Evolutionary conservation across 2,888 invertebrate species (phyloP).

Genomic region (Ariolimax columbianus): DNA sequence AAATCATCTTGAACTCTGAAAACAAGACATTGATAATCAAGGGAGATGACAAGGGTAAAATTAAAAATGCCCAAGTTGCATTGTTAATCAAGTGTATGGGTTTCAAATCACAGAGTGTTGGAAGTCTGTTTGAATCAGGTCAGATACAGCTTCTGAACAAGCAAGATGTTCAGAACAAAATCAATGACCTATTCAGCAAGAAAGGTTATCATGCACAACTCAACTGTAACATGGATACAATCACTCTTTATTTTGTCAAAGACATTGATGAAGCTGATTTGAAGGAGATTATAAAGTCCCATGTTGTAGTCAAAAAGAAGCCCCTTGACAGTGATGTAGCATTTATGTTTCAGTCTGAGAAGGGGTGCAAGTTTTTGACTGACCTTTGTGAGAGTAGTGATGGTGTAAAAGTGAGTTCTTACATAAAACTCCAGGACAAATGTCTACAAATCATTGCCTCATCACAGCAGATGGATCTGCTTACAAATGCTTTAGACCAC

Average conservation of each 20-base stretch:
- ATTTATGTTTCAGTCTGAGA: constrained; percentile 12
- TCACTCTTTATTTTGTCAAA: constrained; percentile 17
- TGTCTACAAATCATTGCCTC: constrained; percentile 3
- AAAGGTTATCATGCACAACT: background rate
- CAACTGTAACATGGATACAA: background rate
- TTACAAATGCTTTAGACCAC: background rate
- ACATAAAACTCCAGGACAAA: background rate
- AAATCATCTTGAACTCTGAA: constrained; percentile 20
- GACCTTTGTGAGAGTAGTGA: constrained; percentile 11
- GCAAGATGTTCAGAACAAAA: constrained; percentile 23
- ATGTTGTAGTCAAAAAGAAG: constrained; percentile 1
- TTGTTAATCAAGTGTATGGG: constrained; percentile 27
- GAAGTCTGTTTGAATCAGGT: background rate
- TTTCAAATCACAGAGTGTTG: background rate
- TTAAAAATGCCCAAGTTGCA: background rate
- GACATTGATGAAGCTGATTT: background rate
- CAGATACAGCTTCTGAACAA: constrained; percentile 23
- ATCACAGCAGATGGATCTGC: background rate
- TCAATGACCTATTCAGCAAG: background rate
- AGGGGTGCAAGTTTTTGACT: constrained; percentile 26
- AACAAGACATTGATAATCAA: background rate
- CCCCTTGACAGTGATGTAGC: background rate
- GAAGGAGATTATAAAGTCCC: constrained; percentile 13
- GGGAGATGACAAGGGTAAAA: background rate
- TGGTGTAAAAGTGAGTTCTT: constrained; percentile 21